Conservation (phyloP, 2,797 vertebrate species). For the Gephyroberyx darwinii region DNA sequence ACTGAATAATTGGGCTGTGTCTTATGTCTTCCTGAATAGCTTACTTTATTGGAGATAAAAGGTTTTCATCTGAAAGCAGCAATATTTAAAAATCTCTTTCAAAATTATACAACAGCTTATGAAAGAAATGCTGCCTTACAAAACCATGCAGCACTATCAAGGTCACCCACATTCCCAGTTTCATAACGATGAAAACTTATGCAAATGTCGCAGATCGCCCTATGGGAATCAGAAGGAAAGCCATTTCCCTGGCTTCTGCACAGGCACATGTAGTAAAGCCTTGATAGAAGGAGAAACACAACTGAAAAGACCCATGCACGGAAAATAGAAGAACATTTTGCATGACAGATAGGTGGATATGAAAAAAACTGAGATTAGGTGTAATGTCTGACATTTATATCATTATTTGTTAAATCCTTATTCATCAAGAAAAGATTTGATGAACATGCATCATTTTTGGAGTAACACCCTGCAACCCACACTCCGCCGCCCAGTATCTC, state of each 20-base stretch:
- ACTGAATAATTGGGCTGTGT: slow-evolving; percentile 5
- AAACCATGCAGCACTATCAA: slow-evolving; percentile 66
- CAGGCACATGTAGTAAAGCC: neutral
- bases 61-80: neutral
- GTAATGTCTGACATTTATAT: neutral
- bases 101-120: slow-evolving; percentile 48
- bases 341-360: neutral
- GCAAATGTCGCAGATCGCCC: slow-evolving; percentile 53
- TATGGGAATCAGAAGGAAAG: neutral
- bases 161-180: slow-evolving; percentile 73
- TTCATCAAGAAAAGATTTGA: neutral
- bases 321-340: neutral
- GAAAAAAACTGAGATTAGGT: neutral
- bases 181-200: slow-evolving; percentile 66
- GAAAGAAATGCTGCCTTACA: slow-evolving; percentile 44
- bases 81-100: slow-evolving; percentile 13
- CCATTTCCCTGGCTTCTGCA: neutral
- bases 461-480: neutral
- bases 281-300: neutral
- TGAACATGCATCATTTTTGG: neutral
- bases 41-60: neutral
- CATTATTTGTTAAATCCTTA: slow-evolving; percentile 9
- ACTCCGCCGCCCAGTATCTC: neutral
- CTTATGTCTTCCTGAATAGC: slow-evolving; percentile 1
- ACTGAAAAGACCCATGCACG: neutral